Evolutionary conservation across 2,888 invertebrate genomes (phyloP).

Genomic region (Mayetiola destructor): DNA sequence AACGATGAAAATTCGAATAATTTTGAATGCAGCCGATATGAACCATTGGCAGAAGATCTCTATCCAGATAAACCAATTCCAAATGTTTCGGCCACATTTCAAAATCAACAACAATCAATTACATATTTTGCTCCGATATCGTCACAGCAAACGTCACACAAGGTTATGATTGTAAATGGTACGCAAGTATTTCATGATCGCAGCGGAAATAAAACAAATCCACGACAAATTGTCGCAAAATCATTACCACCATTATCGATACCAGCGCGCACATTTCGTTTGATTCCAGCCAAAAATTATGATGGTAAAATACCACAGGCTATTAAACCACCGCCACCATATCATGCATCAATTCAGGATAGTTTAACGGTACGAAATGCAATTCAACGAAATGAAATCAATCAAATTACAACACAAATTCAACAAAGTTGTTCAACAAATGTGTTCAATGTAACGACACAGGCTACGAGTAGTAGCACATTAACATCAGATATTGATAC

Average conservation of each 20-base stretch:
- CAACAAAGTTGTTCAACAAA: constrained; percentile 7
- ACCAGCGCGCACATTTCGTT: background rate
- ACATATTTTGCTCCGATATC: background rate
- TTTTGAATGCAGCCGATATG: constrained; percentile 4
- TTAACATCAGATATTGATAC: too few relatives aligned
- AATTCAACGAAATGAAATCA: constrained; percentile 9
- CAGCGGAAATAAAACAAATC: background rate
- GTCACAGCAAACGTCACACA: constrained; percentile 3
- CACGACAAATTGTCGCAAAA: background rate
- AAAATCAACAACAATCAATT: constrained; percentile 5
- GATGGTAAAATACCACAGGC: background rate
- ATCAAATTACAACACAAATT: constrained; percentile 11
- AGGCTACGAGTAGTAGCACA: background rate
- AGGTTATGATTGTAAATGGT: constrained; percentile 8
- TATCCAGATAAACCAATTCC: background rate
- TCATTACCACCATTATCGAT: background rate
- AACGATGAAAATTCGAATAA: constrained; percentile 18
- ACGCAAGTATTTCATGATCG: constrained; percentile 11
- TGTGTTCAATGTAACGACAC: background rate
- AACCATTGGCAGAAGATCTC: constrained; percentile 7
- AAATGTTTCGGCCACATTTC: background rate
- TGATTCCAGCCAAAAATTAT: constrained; percentile 2
- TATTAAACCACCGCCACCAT: constrained; percentile 7
- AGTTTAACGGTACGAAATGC: constrained; percentile 5
- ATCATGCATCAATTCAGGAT: constrained; percentile 4